Base-by-base conservation (phyloP, 2,797 vertebrate species). In the Protonibea diacanthus region DNA sequence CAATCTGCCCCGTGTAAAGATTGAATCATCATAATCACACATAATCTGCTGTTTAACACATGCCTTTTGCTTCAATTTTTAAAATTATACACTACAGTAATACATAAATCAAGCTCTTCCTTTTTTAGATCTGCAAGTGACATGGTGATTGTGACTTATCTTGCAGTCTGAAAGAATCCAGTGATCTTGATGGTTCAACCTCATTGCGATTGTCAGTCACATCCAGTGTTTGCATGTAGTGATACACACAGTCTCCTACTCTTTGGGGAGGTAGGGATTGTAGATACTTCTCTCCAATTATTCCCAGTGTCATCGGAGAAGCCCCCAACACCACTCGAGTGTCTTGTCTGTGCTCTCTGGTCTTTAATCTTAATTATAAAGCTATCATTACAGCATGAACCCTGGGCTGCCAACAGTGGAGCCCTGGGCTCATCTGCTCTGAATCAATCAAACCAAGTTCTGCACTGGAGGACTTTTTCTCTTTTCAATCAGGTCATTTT, bases 341-440 rank as follows among this genome's bases (percentile, higher is more conserved):
- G 94, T 95, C 94, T 93, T 93, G 91, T 93, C 90, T 90, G 80
- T 81, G 86, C 93, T 91, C 90, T 18, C 68, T 91, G 93, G 92
- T 95, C 92, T 95, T 96, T 95, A 94, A 94, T 96, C 95, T 96
- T 96, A 96, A 96, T 96, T 96, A 96, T 95, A 94, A 94, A 94
- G 92, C 94, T 93, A 95, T 96, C 95, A 95, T 96, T 95, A 94
- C 89, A 86, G 90, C 85, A 63, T 92, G 93, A 94, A 94, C 92
- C 92, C 88, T 89, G 89, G 91, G 87, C 90, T 93, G 94, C 94
- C 93, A 92, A 90, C 93, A 91, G 91, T 92, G 85, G 88, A 91
- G 93, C 93, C 91, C 90, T 83, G 89, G 92, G 93, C 93, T 86
- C 91, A 92, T 93, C 90, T 89, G 91, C 94, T 91, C 84, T 14